phyloP scores from a whole-genome alignment of 2,797 vertebrate species.

The Cryptoblepharus egeriae region DNA sequence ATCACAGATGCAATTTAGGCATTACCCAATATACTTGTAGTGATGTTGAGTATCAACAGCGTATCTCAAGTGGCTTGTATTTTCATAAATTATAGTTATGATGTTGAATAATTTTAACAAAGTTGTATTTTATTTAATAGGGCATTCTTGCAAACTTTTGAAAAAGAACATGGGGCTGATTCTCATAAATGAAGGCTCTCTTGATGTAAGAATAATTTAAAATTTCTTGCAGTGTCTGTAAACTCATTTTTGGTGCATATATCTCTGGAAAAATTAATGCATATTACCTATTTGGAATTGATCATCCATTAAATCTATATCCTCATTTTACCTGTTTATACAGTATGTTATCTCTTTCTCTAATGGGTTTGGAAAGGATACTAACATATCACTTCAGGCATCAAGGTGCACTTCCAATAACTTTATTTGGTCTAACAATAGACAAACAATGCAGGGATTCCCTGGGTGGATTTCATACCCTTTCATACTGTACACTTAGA shows the following conservation, averaged over 20 bases:
- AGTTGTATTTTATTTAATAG: slow-evolving; percentile 73
- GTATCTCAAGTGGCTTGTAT: too few species aligned
- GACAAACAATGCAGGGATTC: too few species aligned
- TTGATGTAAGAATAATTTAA: slow-evolving; percentile 90
- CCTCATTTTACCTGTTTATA: not conserved
- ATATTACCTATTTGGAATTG: not conserved
- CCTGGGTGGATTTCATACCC: too few species aligned
- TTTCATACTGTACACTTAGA: too few species aligned
- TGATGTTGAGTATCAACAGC: not conserved
- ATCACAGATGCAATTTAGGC: not conserved
- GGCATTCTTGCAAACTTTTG: slow-evolving; percentile 96
- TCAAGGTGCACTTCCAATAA: too few species aligned
- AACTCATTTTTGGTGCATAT: slow-evolving; percentile 16
- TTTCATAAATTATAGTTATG: slow-evolving; percentile 5
- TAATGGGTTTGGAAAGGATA: too few species aligned
- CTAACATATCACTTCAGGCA: too few species aligned
- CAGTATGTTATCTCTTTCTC: too few species aligned
- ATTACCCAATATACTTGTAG: not conserved
- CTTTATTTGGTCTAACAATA: too few species aligned
- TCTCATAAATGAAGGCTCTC: slow-evolving; percentile 95
- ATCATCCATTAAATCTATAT: not conserved
- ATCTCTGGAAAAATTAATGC: not conserved
- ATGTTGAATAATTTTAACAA: slow-evolving; percentile 8
- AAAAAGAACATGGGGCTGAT: slow-evolving; percentile 98
- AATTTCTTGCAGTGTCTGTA: not conserved